Evolutionary conservation across 2,113 vertebrate genomes (phyloP), one percentile per base, ranked within the genome.

Genomic region (Coregonus clupeaformis): DNA sequence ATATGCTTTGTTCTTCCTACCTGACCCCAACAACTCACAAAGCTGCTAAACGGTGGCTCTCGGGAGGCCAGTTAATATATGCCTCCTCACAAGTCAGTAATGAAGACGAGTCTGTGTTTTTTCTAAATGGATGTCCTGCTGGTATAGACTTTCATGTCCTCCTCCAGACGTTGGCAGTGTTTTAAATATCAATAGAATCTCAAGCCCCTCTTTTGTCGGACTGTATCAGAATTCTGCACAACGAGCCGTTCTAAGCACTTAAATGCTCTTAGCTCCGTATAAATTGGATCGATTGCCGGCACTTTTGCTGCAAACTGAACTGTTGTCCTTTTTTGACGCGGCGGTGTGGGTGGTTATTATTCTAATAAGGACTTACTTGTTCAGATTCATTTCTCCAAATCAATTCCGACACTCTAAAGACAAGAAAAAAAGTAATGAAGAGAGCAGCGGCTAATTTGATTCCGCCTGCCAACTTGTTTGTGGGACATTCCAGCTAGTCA

Each of bases 111-210:
- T 68, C 68, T 75, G 62, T 60, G 24, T 25, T 3, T 74, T 79
- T 3, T 74, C 79, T 74, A 84, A 82, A 80, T 77, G 73, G 80
- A 79, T 65, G 75, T 78, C 82, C 84, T 57, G 77, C 82, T 71
- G 77, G 59, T 72, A 65, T 79, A 6, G 71, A 66, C 81, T 89
- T 80, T 88, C 77, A 87, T 81, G 85, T 27, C 77, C 71, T 82
- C 64, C 71, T 75, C 77, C 72, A 14, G 77, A 71, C 36, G 36
- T 42, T 42, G 36, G 57, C 73, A 77, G 75, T 75, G 77, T 77
- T 90, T 85, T 77, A 86, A 86, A 87, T 86, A 83, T 84, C 79
- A 89, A 62, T 67, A 73, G 70, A 81, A 66, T 77, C 18, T 77
- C 67, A 71, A 68, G 59, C 52, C 78, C 71, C 22, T 76, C 68